Evolutionary conservation across 1,140 invertebrate genomes (phyloP).

Genomic region (Drosophila tani): DNA sequence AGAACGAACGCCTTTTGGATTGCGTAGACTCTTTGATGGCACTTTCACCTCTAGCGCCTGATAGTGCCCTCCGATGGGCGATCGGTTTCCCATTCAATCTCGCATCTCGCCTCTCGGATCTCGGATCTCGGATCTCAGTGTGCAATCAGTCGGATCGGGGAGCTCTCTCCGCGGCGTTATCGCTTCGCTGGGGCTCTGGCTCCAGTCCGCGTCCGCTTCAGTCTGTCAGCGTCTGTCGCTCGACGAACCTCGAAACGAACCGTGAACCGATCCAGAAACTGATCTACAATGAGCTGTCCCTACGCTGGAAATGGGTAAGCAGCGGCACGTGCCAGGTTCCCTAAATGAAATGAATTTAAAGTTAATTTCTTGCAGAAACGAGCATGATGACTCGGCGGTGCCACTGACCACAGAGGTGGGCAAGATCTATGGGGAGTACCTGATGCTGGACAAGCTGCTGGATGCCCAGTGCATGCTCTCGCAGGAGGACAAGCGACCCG

Average conservation of each 20-base stretch:
- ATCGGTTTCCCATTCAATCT: constrained; percentile 2
- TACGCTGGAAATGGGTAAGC: constrained; percentile 71
- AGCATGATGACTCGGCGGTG: constrained; percentile 73
- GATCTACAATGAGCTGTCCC: constrained; percentile 72
- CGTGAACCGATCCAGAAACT: background rate
- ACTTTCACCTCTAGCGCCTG: constrained; percentile 37
- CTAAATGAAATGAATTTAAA: background rate
- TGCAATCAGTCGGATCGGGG: constrained; percentile 39
- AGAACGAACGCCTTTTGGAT: constrained; percentile 3
- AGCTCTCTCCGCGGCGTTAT: constrained; percentile 17
- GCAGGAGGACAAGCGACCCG: constrained; percentile 88
- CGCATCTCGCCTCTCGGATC: constrained; percentile 11
- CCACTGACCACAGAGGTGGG: constrained; percentile 88
- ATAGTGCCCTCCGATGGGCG: constrained; percentile 3
- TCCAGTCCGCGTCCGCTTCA: constrained; percentile 21
- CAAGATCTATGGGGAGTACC: constrained; percentile 94
- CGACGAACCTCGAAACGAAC: constrained; percentile 30
- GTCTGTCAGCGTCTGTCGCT: constrained; percentile 50
- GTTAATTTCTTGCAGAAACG: constrained; percentile 39
- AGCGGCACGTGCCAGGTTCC: background rate
- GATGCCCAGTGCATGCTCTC: constrained; percentile 94
- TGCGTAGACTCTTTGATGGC: constrained; percentile 4
- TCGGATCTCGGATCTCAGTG: constrained; percentile 16
- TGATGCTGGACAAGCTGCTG: constrained; percentile 96
- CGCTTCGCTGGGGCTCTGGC: constrained; percentile 24